phyloP scores from a whole-genome alignment of 2,888 invertebrate species.

The Zygogramma bicolorata region DNA sequence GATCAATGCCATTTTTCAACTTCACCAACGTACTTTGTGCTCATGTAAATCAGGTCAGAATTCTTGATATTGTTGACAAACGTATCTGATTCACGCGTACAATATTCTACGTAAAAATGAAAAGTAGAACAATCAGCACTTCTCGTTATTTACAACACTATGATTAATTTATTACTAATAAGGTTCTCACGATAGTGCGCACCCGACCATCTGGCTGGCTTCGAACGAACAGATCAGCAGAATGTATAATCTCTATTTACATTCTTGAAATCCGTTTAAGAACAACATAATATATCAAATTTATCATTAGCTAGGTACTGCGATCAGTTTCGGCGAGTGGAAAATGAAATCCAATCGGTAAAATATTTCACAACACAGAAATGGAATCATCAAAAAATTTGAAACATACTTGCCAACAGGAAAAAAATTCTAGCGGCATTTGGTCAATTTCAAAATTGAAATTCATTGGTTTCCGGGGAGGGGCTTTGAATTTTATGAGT shows the following conservation, averaged over 20 bases:
- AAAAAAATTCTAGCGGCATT: no score
- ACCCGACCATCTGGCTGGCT: conserved; percentile 11
- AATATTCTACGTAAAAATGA: conserved; percentile 3
- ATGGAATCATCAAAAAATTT: no score
- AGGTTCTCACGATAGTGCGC: conserved; percentile 18
- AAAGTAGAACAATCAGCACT: conserved; percentile 19
- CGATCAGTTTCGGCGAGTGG: background rate
- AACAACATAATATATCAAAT: background rate
- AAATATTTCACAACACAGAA: no score
- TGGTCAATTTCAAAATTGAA: no score
- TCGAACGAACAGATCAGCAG: conserved; percentile 4
- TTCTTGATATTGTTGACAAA: background rate
- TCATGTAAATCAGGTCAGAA: background rate
- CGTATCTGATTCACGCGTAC: background rate
- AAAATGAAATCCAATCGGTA: background rate
- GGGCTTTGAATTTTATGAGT: no score
- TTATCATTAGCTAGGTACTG: background rate
- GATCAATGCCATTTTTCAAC: background rate
- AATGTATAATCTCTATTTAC: conserved; percentile 17
- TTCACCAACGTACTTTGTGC: background rate
- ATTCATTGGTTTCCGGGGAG: no score
- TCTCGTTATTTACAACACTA: conserved; percentile 21
- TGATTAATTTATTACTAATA: conserved; percentile 25
- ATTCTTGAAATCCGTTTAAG: conserved; percentile 7
- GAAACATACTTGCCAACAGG: no score